These are phyloP conservation scores for Torymus auratus DNA, from an alignment of 2,888 invertebrate species.

Conservation along the genomic window DNA sequence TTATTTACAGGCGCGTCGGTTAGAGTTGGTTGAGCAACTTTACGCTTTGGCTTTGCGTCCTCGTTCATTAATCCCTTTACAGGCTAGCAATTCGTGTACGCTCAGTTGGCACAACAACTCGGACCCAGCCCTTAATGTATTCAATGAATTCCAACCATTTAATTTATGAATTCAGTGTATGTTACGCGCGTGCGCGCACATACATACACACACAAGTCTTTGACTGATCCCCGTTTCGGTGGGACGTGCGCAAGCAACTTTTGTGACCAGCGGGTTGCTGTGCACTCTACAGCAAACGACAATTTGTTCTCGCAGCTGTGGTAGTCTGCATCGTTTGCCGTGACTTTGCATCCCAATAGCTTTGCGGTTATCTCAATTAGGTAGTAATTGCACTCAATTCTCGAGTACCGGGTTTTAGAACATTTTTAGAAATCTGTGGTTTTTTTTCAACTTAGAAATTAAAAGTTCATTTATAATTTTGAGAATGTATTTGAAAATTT, in stretches of 20 bases:
- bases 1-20: constrained; percentile 16
- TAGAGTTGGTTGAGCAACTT: neutral
- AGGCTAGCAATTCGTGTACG: constrained; percentile 24
- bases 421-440: too few relatives aligned
- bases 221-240: constrained; percentile 13
- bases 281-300: too few relatives aligned
- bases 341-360: too few relatives aligned
- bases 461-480: too few relatives aligned
- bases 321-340: too few relatives aligned
- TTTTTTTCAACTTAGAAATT: too few relatives aligned
- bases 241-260: constrained; percentile 26
- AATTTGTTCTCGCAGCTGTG: too few relatives aligned
- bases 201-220: constrained; percentile 12
- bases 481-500: too few relatives aligned
- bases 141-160: constrained; percentile 46
- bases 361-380: too few relatives aligned
- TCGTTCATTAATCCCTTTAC: constrained; percentile 53
- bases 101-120: neutral
- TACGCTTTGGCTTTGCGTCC: neutral
- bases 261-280: constrained; percentile 16
- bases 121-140: constrained; percentile 29
- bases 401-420: too few relatives aligned
- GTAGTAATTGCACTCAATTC: too few relatives aligned
- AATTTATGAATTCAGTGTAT: constrained; percentile 50
- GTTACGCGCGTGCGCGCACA: neutral